Evolutionary conservation across 2,888 invertebrate species (phyloP), one percentile per base, ranked within the genome.

Genomic region (Thymelicus acteon): DNA sequence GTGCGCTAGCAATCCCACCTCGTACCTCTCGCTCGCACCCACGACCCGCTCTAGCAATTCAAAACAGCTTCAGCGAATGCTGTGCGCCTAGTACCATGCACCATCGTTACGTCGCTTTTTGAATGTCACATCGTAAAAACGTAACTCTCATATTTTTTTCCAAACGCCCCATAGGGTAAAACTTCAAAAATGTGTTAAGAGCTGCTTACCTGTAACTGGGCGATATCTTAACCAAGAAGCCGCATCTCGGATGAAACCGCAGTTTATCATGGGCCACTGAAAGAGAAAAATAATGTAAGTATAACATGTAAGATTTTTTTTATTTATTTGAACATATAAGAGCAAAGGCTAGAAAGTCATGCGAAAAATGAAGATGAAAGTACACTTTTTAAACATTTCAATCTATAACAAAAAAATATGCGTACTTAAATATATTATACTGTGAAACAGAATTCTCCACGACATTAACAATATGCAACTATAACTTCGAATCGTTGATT

Each of bases 201-300:
- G 5, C 31, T 54, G 13, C 89, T 88, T 79, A 88, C 97, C 88
- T 92, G 74, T 92, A 96, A 80, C 97, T 97, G 76, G 96, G 96
- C 0, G 97, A 96, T 37, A 99, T 91, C 85, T 97, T 98, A 0
- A 99, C 97, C 73, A 98, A 92, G 13, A 97, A 96, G 0, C 98
- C 98, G 84, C 98, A 98, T 74, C 97, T 95, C 63, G 97, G 96
- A 88, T 98, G 98, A 89, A 99, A 98, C 72, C 96, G 94, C 76
- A 98, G 88, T 74, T 95, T 95, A 85, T 97, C 97, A 75, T 93
- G 88, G 24, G 82, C 86, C 58, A 81, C 92, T 90, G 83, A 61
- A 81, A 85, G 49, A 44, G 40, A 73, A 52, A 65, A 60, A 37
- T 49, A 49, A 44, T 6, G 15, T 8, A 52, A 61, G 19, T 65